phyloP scores from a whole-genome alignment of 2,888 invertebrate species.

The Odiellus spinosus region DNA sequence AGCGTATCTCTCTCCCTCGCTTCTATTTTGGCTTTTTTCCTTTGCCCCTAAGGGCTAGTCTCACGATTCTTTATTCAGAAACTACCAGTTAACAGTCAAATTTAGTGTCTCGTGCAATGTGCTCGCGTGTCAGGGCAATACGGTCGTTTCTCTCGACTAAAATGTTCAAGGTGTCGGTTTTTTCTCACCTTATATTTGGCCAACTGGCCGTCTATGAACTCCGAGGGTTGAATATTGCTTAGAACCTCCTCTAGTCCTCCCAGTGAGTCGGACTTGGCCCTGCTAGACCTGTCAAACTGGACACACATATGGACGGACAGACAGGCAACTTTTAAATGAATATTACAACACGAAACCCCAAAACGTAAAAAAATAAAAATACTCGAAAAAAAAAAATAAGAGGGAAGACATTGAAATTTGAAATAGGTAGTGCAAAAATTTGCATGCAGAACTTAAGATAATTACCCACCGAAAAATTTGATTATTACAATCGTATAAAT shows the following conservation, averaged over 20 bases:
- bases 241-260: slow-evolving; percentile 37
- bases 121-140: too few species aligned
- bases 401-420: background rate
- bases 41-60: too few species aligned
- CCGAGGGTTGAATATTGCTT: slow-evolving; percentile 34
- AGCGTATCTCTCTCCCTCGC: too few species aligned
- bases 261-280: slow-evolving; percentile 36
- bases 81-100: too few species aligned
- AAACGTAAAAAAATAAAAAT: background rate
- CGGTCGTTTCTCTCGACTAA: too few species aligned
- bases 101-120: too few species aligned
- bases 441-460: too few species aligned
- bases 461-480: too few species aligned
- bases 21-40: too few species aligned
- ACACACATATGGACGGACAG: slow-evolving; percentile 20
- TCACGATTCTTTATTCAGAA: too few species aligned
- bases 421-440: background rate
- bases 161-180: too few species aligned
- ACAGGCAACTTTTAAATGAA: slow-evolving; percentile 4
- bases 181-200: slow-evolving; percentile 33
- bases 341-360: background rate
- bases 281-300: slow-evolving; percentile 37
- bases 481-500: too few species aligned
- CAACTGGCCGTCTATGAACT: slow-evolving; percentile 38
- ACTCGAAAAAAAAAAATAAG: background rate